These are phyloP conservation scores for Litocranius walleri DNA, from an alignment of 2,113 vertebrate species.

Conservation along the genomic window DNA sequence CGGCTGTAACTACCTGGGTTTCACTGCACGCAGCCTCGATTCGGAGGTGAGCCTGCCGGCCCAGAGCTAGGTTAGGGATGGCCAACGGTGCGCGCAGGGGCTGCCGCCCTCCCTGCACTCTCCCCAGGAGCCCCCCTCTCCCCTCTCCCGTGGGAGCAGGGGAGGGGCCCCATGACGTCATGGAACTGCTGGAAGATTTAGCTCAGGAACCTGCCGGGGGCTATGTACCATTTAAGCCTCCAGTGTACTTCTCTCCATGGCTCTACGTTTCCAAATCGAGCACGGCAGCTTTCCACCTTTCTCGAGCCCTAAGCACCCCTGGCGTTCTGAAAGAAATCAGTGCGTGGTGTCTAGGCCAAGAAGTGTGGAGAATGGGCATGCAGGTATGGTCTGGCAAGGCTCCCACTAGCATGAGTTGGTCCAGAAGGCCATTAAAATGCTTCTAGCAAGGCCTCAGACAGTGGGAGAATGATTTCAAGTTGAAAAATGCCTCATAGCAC, in stretches of 20 bases:
- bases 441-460: neutral
- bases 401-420: neutral
- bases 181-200: constrained; percentile 19
- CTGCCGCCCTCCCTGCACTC: neutral
- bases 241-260: neutral
- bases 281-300: neutral
- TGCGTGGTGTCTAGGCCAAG: neutral
- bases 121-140: neutral
- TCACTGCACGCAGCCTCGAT: neutral
- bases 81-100: neutral
- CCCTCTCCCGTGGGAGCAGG: neutral
- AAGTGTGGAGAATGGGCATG: neutral
- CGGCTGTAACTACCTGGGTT: neutral
- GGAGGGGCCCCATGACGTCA: neutral
- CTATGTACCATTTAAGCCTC: neutral
- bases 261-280: neutral
- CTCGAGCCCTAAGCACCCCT: neutral
- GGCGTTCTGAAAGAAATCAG: neutral
- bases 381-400: neutral
- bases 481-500: neutral
- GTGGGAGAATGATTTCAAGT: neutral
- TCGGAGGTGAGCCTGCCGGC: neutral
- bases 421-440: neutral
- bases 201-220: neutral
- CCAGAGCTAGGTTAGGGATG: neutral